Evolutionary conservation across 2,888 invertebrate species (phyloP).

Genomic region (Ceraclea dissimilis): DNA sequence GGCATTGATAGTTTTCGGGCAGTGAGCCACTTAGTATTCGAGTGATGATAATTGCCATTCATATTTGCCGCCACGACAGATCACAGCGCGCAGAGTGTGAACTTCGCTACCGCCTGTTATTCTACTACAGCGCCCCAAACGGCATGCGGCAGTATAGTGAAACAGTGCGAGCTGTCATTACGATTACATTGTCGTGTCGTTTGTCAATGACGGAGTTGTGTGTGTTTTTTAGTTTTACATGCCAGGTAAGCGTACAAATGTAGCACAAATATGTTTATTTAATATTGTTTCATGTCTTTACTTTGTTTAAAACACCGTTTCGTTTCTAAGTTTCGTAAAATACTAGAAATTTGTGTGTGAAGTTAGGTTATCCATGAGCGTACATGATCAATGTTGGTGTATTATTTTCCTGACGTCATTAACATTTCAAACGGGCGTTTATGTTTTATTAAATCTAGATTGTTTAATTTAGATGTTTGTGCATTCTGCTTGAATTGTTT

Average conservation of each 20-base stretch:
- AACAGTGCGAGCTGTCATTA: conserved; percentile 15
- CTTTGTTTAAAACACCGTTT: too few species aligned
- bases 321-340: not conserved
- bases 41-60: too few species aligned
- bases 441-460: conserved; percentile 7
- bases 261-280: not conserved
- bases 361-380: conserved; percentile 18
- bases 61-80: not conserved
- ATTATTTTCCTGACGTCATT: conserved; percentile 21
- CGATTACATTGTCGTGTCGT: conserved; percentile 14
- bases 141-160: conserved; percentile 9
- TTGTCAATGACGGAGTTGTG: conserved; percentile 7
- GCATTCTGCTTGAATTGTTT: not conserved
- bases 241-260: conserved; percentile 11
- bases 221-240: conserved; percentile 10
- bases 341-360: not conserved
- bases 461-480: conserved; percentile 8
- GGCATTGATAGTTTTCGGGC: too few species aligned
- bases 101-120: too few species aligned
- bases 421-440: conserved; percentile 13
- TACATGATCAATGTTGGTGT: conserved; percentile 14
- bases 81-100: too few species aligned
- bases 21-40: too few species aligned
- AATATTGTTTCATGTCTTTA: not conserved
- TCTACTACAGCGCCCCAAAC: conserved; percentile 11